A percentile compares a stretch with the other conserved stretches of the same genome.
phyloP scores from a whole-genome alignment of 2,797 vertebrate genomes.

The Glossophaga mutica region DNA sequence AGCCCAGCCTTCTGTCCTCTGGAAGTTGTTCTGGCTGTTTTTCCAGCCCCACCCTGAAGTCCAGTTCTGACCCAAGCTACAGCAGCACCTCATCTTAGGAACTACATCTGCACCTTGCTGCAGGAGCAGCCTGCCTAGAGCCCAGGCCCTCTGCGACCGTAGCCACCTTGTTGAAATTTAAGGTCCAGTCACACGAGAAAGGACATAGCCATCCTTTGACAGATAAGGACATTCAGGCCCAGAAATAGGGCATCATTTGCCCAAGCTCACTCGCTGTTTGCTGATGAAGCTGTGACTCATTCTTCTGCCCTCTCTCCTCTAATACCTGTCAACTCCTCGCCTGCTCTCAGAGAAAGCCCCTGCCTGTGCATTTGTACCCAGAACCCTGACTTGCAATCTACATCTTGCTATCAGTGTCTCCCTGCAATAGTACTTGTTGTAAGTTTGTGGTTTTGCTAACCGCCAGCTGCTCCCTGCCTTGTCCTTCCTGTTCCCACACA shows the following conservation, averaged over 20 bases:
- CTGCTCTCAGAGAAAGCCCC: background rate
- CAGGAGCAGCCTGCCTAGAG: background rate
- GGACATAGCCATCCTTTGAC: background rate
- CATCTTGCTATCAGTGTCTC: background rate
- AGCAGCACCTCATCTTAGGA: background rate
- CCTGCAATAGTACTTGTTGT: background rate
- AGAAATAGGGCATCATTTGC: background rate
- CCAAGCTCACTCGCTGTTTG: background rate
- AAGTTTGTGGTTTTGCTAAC: background rate
- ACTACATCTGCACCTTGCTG: too few species aligned
- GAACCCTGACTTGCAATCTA: background rate
- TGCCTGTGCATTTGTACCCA: background rate
- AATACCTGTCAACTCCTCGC: background rate
- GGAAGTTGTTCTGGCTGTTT: background rate
- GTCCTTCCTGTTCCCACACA: background rate
- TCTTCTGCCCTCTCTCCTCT: background rate
- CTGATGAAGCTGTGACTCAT: background rate
- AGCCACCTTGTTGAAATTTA: background rate
- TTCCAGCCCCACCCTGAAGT: background rate
- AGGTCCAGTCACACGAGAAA: background rate
- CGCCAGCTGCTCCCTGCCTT: background rate
- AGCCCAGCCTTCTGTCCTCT: background rate
- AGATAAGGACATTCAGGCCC: background rate
- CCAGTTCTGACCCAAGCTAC: background rate
- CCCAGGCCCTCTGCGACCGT: background rate